Percentiles rank a stretch among this genome's conserved stretches.
phyloP scores from a whole-genome alignment of 2,797 vertebrate genomes.

The Pseudopleuronectes americanus region DNA sequence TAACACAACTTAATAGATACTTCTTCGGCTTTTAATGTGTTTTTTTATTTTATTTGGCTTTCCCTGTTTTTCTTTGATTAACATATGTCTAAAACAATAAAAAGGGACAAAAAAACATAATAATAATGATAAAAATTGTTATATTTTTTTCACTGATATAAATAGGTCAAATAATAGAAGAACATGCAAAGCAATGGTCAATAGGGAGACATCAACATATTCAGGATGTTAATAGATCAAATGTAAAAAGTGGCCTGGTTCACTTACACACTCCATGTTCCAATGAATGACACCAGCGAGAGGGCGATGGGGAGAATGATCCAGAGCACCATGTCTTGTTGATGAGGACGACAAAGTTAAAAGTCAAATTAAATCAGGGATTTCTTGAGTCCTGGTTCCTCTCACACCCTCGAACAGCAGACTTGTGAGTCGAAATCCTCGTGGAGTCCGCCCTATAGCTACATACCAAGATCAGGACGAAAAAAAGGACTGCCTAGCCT shows the following conservation, averaged over 20 bases:
- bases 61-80: too few relatives aligned
- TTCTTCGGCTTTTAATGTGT: too few relatives aligned
- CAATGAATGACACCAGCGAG: slow-evolving; percentile 79
- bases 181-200: background rate
- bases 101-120: too few relatives aligned
- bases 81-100: too few relatives aligned
- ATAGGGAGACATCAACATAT: background rate
- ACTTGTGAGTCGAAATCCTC: slow-evolving; percentile 19
- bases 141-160: too few relatives aligned
- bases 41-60: too few relatives aligned
- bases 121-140: too few relatives aligned
- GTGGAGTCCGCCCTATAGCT: slow-evolving; percentile 16
- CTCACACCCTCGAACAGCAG: slow-evolving; percentile 1
- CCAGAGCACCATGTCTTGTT: slow-evolving; percentile 81
- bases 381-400: slow-evolving; percentile 21
- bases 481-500: background rate
- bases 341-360: slow-evolving; percentile 4
- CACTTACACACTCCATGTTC: slow-evolving; percentile 86
- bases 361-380: background rate
- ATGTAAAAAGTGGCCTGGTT: slow-evolving; percentile 15
- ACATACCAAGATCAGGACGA: background rate
- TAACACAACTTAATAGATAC: too few relatives aligned
- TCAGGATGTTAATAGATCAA: background rate
- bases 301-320: slow-evolving; percentile 80
- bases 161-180: background rate